These are phyloP conservation scores for Labia minor DNA, from an alignment of 2,888 invertebrate genomes.

Conservation along the genomic window DNA sequence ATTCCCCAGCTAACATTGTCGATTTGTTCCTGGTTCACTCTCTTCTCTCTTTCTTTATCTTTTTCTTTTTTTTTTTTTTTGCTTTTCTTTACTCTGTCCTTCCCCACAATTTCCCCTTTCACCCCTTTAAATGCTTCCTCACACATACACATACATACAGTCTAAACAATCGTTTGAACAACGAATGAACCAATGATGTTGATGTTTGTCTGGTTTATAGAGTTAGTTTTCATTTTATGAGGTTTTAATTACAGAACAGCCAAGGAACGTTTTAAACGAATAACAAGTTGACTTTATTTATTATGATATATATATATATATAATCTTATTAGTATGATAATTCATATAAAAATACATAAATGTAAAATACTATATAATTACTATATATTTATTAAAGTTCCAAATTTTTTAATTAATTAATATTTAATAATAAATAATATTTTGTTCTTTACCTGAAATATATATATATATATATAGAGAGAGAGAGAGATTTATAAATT, in stretches of 20 bases:
- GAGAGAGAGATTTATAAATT: too few species aligned
- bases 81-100: not conserved
- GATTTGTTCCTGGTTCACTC: not conserved
- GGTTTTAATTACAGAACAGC: not conserved
- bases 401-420: too few species aligned
- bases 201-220: not conserved
- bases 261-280: not conserved
- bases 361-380: not conserved
- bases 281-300: not conserved
- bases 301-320: not conserved
- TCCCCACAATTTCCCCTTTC: too few species aligned
- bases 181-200: not conserved
- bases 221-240: not conserved
- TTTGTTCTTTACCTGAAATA: too few species aligned
- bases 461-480: too few species aligned
- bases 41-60: too few species aligned
- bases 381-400: too few species aligned
- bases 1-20: slow-evolving; percentile 2
- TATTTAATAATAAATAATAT: too few species aligned
- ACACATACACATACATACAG: too few species aligned
- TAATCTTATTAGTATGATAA: not conserved
- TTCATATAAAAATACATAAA: not conserved
- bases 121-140: too few species aligned
- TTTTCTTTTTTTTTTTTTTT: too few species aligned
- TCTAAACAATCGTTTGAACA: too few species aligned